Percentiles rank a stretch among this genome's conserved stretches.
Evolutionary conservation across 1,140 invertebrate genomes (phyloP).

Genomic region (Bombus haemorrhoidalis): DNA sequence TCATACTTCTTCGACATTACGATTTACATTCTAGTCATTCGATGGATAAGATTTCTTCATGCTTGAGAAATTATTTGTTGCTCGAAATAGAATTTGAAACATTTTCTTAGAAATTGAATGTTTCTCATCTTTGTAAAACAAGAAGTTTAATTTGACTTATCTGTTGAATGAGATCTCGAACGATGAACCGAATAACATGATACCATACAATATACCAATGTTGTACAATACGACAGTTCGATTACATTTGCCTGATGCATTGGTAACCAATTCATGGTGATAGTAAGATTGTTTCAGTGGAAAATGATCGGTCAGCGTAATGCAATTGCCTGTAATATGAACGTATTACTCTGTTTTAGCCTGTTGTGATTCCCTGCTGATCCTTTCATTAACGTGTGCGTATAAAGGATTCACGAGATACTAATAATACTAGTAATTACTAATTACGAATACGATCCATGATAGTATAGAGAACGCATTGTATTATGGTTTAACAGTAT

Average conservation of each 20-base stretch:
- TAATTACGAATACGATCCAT: not conserved
- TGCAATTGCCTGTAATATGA: constrained; percentile 2
- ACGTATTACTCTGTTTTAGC: not conserved
- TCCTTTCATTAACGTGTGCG: not conserved
- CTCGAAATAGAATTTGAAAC: no score
- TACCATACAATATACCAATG: not conserved
- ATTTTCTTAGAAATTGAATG: not conserved
- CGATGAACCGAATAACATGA: not conserved
- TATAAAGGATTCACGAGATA: not conserved
- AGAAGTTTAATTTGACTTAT: not conserved
- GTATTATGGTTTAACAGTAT: not conserved
- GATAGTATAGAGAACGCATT: not conserved
- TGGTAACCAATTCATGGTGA: not conserved
- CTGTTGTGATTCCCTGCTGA: not conserved
- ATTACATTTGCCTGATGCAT: not conserved
- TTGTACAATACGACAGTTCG: no score
- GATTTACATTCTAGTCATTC: not conserved
- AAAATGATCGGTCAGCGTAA: not conserved
- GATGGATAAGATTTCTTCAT: not conserved
- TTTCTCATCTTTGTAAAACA: not conserved
- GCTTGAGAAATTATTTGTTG: not conserved
- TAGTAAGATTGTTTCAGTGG: not conserved
- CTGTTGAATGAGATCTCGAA: not conserved
- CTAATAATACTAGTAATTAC: not conserved
- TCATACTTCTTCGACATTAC: not conserved